Conservation (phyloP, 2,797 vertebrate genomes). For the Gymnopithys bicolor region DNA sequence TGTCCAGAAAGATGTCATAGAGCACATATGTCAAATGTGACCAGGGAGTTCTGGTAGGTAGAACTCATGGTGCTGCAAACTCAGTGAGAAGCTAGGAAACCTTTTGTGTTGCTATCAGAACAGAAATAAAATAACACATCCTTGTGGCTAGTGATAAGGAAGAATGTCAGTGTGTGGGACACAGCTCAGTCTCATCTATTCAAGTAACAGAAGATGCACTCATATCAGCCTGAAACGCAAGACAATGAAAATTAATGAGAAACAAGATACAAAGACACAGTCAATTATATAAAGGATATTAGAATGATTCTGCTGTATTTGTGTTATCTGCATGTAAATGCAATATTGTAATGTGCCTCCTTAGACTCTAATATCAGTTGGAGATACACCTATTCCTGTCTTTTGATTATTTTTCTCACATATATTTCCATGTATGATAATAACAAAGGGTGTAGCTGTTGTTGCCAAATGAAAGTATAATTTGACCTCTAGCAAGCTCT, state of each 20-base stretch:
- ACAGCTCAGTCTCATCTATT: background rate
- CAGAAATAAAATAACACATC: slow-evolving; percentile 20
- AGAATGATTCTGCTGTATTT: background rate
- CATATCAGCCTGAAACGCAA: slow-evolving; percentile 3
- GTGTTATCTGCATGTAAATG: background rate
- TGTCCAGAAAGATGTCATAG: background rate
- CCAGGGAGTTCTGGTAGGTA: slow-evolving; percentile 22
- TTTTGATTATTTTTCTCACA: background rate
- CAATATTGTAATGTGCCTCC: background rate
- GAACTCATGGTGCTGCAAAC: slow-evolving; percentile 48
- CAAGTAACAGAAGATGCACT: background rate
- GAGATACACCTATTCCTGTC: background rate
- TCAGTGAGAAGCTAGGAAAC: slow-evolving; percentile 9
- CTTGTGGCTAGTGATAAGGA: background rate
- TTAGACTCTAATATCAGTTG: background rate
- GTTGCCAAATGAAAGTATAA: background rate
- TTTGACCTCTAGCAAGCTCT: background rate
- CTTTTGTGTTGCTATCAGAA: background rate
- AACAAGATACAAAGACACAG: background rate
- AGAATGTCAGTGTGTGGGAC: background rate
- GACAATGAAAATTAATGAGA: slow-evolving; percentile 23
- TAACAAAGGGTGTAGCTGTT: background rate
- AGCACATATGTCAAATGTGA: background rate
- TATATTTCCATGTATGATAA: background rate
- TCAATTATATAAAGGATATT: slow-evolving; percentile 14